Percentiles rank a stretch among this genome's conserved stretches.
Conservation (phyloP, 2,797 vertebrate genomes). For the Enteromius unitaeniatus region DNA sequence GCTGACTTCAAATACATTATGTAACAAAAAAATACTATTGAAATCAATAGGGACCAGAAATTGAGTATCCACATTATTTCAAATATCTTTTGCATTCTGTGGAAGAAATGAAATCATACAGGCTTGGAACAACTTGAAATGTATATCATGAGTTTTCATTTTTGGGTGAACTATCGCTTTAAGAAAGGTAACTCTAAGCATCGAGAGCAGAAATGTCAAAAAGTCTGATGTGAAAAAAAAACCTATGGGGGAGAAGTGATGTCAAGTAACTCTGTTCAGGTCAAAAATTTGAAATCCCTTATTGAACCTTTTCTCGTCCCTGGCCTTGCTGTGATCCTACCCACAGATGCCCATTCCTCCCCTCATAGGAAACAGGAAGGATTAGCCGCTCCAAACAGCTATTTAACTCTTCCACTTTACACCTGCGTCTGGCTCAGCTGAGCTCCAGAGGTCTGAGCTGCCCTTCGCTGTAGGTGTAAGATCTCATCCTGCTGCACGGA, state of each 20-base stretch:
- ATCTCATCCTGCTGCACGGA: background rate
- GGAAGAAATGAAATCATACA: background rate
- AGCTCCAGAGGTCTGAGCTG: background rate
- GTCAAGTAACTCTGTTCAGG: conserved; percentile 11
- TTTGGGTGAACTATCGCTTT: background rate
- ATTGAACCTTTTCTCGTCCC: background rate
- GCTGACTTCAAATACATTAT: background rate
- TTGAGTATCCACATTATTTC: background rate
- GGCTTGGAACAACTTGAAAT: background rate
- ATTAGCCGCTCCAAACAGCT: background rate
- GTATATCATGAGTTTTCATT: background rate
- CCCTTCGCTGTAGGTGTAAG: background rate
- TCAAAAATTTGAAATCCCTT: background rate
- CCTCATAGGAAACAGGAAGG: conserved; percentile 2
- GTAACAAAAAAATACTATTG: background rate
- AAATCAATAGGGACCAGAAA: background rate
- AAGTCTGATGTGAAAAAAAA: background rate
- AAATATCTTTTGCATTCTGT: background rate
- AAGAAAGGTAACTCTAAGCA: background rate
- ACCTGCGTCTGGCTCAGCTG: conserved; percentile 7
- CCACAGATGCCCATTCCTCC: background rate
- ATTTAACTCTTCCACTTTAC: background rate
- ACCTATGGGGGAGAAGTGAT: background rate
- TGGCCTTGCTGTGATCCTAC: background rate
- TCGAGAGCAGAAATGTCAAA: background rate